These are phyloP conservation scores for Pseudopleuronectes americanus DNA, from an alignment of 2,797 vertebrate genomes.

Conservation along the genomic window DNA sequence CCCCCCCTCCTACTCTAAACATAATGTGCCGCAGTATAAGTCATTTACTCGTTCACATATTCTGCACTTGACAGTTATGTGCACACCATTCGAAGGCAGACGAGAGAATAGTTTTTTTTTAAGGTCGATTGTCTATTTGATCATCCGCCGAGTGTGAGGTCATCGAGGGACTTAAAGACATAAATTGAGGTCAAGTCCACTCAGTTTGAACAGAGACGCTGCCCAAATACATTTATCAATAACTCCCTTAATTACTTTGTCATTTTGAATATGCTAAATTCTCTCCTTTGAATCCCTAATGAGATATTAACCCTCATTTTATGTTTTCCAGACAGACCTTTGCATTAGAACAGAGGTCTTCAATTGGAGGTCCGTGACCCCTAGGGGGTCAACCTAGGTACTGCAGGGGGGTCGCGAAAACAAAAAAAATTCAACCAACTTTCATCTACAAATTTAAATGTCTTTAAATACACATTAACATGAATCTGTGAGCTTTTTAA, in stretches of 20 bases:
- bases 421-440: too few species aligned
- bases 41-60: conserved; percentile 37
- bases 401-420: too few species aligned
- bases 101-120: conserved; percentile 38
- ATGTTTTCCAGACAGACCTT: background rate
- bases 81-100: conserved; percentile 14
- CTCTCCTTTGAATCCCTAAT: conserved; percentile 46
- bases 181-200: conserved; percentile 58
- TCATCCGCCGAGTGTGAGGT: conserved; percentile 34
- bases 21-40: conserved; percentile 17
- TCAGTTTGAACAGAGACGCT: conserved; percentile 51
- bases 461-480: too few species aligned
- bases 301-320: conserved; percentile 13
- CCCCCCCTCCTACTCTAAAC: conserved; percentile 8
- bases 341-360: too few species aligned
- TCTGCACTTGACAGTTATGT: conserved; percentile 33
- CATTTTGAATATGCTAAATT: conserved; percentile 48
- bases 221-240: conserved; percentile 69
- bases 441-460: too few species aligned
- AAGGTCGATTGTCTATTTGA: conserved; percentile 48
- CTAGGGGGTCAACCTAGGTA: too few species aligned
- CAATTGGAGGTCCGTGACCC: too few species aligned
- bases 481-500: too few species aligned
- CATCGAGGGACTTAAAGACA: conserved; percentile 39
- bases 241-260: conserved; percentile 59